Base-by-base conservation (phyloP, 2,113 vertebrate genomes). In the Tragelaphus scriptus region DNA sequence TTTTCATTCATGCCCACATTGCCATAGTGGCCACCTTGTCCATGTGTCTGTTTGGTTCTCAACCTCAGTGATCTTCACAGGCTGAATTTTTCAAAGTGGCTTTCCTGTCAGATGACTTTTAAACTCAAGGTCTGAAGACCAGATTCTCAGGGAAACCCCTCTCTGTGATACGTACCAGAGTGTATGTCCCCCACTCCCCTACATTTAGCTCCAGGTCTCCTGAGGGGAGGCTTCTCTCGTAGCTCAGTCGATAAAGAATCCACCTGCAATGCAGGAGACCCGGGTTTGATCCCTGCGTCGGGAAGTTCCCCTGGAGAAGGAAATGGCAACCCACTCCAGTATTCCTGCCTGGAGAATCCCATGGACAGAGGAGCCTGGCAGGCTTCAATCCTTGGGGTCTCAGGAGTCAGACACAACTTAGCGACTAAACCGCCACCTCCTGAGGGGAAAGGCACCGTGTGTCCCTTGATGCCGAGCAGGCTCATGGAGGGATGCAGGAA, bases 1-100 rank as follows among this genome's bases (percentile, higher is more conserved):
- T 93, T 96, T 97, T 94, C 51, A 56, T 93, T 23, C 44, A 19
- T 4, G 3, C 77, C 65, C 75, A 21, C 19, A 5, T 77, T 7
- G 23, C 65, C 59, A 0, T 7, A 40, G 81, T 21, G 59, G 84
- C 53, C 30, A 3, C 82, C 28, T 55, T 5, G 56, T 40, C 71
- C 17, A 0, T 6, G 5, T 3, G 5, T 49, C 2, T n/a, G 1
- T 82, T 65, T 36, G 79, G 56, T n/a, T 53, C 63, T 77, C 28
- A 40, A 4, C 23, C 49, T 44, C 19, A 14, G 53, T 30, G 23
- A 51, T 77, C 30, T 11, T n/a, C 47, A 19, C 0, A 0, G 30
- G 30, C n/a, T 7, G 19, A 59, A 61, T 61, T 81, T 47, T 89
- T 93, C 7, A 11, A 79, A 36, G 81, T 36, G 63, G 23, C 51